Base-by-base conservation (phyloP, 1,140 invertebrate species). In the Papilio dardanus region DNA sequence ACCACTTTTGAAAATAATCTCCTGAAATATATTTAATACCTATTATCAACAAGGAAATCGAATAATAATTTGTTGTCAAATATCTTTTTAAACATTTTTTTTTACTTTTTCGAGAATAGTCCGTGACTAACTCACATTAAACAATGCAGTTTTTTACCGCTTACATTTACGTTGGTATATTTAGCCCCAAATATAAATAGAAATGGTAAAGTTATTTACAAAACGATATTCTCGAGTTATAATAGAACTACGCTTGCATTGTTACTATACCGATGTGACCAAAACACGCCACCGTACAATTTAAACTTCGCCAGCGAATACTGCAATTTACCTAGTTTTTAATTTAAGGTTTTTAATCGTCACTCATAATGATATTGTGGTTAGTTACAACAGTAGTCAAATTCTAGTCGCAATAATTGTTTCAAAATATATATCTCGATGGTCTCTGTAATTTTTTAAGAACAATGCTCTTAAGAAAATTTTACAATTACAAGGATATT, bases 281-380 rank as follows among this genome's bases (percentile, higher is more conserved):
- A 62, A 62, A 62, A 62, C 54, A 62, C 54, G 54, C 54, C 14
- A 62, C 28, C 54, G 24, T 62, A 62, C 54, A 62, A 62, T 62
- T 62, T 62, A 62, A 62, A 62, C 21, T 62, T 62, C 3, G 24
- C 54, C 24, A 28, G 54, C 54, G 24, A 62, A 62, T 50, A 50
- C 24, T 62, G 54, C 54, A 28, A 24, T 62, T 24, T 62, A 30
- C 21, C 12, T 62, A 24, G 50, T 24, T 54, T 54, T 54, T 24
- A 54, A 54, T 54, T 54, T 21, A 54, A 24, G 50, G 10, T 62
- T 30, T 62, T 62, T 30, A 1, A 62, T 7, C 5, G 16, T n/a
- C n/a, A n/a, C n/a, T n/a, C n/a, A n/a, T n/a, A n/a, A n/a, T n/a
- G n/a, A n/a, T n/a, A n/a, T n/a, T n/a, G n/a, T n/a, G n/a, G n/a